These are phyloP conservation scores for Carcharodon carcharias DNA, from an alignment of 2,797 vertebrate species.

Conservation along the genomic window DNA sequence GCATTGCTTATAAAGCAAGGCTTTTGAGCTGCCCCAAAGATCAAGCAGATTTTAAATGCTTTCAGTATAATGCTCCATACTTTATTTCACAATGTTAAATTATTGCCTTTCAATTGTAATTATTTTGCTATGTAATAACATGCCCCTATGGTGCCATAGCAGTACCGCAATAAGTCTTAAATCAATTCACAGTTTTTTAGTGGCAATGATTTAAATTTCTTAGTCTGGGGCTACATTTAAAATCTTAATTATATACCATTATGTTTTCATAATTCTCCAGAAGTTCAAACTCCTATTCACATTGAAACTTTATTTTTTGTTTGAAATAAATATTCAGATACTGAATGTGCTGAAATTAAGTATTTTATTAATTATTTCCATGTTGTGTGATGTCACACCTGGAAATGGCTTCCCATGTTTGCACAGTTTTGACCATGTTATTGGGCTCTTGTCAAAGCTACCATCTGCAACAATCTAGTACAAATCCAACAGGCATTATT, in stretches of 20 bases:
- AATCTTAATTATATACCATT: not conserved
- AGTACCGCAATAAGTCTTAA: not conserved
- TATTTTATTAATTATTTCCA: slow-evolving; percentile 6
- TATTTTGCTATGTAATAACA: not conserved
- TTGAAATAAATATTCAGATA: not conserved
- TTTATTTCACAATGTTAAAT: not conserved
- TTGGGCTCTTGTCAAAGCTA: not conserved
- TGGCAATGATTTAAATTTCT: not conserved
- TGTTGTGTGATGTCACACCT: not conserved
- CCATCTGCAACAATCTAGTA: not conserved
- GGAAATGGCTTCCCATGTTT: not conserved
- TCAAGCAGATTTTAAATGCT: not conserved
- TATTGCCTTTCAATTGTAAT: not conserved
- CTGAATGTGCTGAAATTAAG: not conserved
- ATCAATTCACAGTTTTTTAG: not conserved
- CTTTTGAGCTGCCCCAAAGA: not conserved
- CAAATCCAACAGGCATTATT: not conserved
- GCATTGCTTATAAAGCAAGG: not conserved
- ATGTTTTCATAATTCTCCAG: not conserved
- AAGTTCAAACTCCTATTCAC: not conserved
- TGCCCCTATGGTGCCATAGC: not conserved
- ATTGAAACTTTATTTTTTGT: not conserved
- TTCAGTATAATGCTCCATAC: not conserved
- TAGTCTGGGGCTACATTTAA: not conserved
- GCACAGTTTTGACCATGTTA: not conserved